Conservation (phyloP, 2,113 vertebrate species). For the Charadrius vociferus region DNA sequence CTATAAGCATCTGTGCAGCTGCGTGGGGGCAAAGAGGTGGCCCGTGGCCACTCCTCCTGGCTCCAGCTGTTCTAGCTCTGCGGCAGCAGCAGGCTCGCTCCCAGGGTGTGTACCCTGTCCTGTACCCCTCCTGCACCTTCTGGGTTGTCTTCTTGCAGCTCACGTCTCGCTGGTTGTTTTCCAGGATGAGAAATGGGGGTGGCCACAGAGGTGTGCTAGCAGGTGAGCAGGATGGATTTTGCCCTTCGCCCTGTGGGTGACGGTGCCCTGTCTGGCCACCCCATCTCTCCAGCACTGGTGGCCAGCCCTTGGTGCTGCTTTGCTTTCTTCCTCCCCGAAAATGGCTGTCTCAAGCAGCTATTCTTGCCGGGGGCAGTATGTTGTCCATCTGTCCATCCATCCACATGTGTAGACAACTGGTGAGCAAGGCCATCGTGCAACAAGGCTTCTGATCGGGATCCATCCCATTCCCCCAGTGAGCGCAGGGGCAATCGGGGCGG, state of each 20-base stretch:
- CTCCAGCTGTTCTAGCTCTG: neutral
- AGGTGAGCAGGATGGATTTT: fast-evolving
- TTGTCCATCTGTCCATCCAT: neutral
- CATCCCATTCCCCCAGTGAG: neutral
- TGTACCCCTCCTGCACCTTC: neutral
- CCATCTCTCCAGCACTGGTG: neutral
- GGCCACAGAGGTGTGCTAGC: fast-evolving
- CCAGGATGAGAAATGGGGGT: fast-evolving
- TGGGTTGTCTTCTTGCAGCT: neutral
- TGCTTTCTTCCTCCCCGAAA: neutral
- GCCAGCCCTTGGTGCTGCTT: neutral
- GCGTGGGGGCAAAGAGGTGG: neutral
- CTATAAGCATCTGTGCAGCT: neutral
- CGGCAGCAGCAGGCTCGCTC: fast-evolving
- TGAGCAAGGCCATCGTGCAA: fast-evolving
- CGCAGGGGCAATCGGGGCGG: fast-evolving
- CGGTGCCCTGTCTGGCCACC: neutral
- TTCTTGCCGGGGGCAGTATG: neutral
- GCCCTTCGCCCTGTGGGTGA: fast-evolving
- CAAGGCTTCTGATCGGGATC: too few species aligned
- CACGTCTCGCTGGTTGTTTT: fast-evolving
- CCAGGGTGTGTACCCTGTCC: neutral
- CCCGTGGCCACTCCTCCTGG: neutral
- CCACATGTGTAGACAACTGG: fast-evolving
- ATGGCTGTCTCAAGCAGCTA: neutral